These are phyloP conservation scores for Odontothrips loti DNA, from an alignment of 2,888 invertebrate species.

Conservation along the genomic window DNA sequence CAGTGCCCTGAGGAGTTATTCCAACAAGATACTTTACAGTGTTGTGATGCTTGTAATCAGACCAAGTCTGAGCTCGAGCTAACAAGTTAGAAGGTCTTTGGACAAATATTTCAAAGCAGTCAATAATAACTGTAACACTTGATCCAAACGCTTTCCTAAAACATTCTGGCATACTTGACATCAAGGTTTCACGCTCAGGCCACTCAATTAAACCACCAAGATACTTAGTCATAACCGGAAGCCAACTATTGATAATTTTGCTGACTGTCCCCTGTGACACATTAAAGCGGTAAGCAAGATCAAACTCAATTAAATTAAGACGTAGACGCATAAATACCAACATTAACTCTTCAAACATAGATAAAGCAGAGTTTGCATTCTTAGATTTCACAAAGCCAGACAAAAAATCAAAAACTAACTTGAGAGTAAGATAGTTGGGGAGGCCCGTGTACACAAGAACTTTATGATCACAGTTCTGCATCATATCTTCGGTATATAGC, in stretches of 20 bases:
- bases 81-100: slow-evolving; percentile 32
- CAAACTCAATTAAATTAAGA: not conserved
- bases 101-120: slow-evolving; percentile 36
- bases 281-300: not conserved
- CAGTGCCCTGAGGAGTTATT: slow-evolving; percentile 34
- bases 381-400: not conserved
- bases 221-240: not conserved
- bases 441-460: not conserved
- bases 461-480: not conserved
- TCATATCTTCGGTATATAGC: not conserved
- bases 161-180: slow-evolving; percentile 29
- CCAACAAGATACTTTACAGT: slow-evolving; percentile 36
- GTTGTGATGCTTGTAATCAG: slow-evolving; percentile 35
- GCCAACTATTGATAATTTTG: not conserved
- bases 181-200: not conserved
- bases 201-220: not conserved
- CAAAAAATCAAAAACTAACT: not conserved
- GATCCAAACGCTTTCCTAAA: slow-evolving; percentile 34
- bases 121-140: slow-evolving; percentile 30
- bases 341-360: not conserved
- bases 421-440: not conserved
- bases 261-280: not conserved
- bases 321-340: not conserved
- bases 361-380: not conserved
- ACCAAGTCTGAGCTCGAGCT: slow-evolving; percentile 33